phyloP scores from a whole-genome alignment of 2,797 vertebrate genomes.

The Falco cherrug region DNA sequence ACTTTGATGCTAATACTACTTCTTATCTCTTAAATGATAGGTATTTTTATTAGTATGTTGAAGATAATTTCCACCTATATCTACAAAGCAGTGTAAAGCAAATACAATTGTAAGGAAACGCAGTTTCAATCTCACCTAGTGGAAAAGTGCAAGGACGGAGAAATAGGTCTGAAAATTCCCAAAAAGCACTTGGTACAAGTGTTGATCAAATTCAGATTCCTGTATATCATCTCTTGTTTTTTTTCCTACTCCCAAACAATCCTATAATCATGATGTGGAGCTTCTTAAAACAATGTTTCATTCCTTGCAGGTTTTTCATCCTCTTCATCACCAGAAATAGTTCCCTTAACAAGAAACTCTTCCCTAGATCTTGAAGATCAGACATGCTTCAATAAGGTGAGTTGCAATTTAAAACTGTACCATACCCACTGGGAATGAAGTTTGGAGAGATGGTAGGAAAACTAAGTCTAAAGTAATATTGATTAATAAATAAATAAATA shows the following conservation, averaged over 20 bases:
- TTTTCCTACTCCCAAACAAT: not conserved
- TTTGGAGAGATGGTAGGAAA: not conserved
- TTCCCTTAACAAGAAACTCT: not conserved
- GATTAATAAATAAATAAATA: too few species aligned
- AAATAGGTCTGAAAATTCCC: not conserved
- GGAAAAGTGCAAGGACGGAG: not conserved
- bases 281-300: not conserved
- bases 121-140: not conserved
- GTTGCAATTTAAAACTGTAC: not conserved
- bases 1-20: not conserved
- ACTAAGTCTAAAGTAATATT: not conserved
- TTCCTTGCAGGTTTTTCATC: slow-evolving; percentile 47
- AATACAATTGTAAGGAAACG: not conserved
- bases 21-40: not conserved
- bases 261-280: not conserved
- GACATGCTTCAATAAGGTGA: slow-evolving; percentile 44
- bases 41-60: not conserved
- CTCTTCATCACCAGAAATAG: not conserved
- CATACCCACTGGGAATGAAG: not conserved
- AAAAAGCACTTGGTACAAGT: not conserved
- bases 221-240: not conserved
- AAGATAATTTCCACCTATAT: not conserved
- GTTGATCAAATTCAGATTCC: not conserved
- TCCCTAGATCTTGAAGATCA: slow-evolving; percentile 16
- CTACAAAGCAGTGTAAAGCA: not conserved